Percentiles rank a stretch among this genome's conserved stretches.
These are phyloP conservation scores for Hucho hucho DNA, from an alignment of 2,113 vertebrate species.

Conservation along the genomic window DNA sequence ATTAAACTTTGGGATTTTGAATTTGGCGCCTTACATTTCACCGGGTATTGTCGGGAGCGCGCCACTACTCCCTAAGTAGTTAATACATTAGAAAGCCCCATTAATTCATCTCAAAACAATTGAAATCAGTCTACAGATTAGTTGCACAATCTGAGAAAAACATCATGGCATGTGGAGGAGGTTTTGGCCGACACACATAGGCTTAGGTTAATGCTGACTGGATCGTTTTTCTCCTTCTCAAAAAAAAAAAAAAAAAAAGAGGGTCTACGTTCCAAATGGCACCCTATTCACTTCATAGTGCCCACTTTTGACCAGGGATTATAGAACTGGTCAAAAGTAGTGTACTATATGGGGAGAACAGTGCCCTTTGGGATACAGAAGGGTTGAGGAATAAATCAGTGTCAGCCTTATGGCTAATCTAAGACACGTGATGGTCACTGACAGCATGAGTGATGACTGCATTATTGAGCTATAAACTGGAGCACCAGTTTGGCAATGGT, in stretches of 20 bases:
- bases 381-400: slow-evolving; percentile 59
- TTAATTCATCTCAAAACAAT: not conserved
- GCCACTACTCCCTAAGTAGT: no score
- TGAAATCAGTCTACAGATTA: not conserved
- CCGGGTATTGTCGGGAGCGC: no score
- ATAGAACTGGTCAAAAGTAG: no score
- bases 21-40: no score
- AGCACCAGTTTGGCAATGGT: slow-evolving; percentile 54
- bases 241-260: no score
- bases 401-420: slow-evolving; percentile 52
- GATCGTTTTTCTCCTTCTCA: not conserved
- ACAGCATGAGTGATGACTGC: slow-evolving; percentile 66
- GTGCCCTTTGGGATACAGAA: not conserved
- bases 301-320: no score
- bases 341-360: no score
- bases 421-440: slow-evolving; percentile 56
- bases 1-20: no score
- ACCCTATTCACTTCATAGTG: no score
- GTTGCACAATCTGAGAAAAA: not conserved
- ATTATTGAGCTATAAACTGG: slow-evolving; percentile 71
- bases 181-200: not conserved
- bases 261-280: no score
- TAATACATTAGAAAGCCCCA: no score
- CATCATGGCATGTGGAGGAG: not conserved
- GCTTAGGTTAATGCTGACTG: not conserved